phyloP scores from a whole-genome alignment of 2,797 vertebrate genomes.

The Merluccius polli region DNA sequence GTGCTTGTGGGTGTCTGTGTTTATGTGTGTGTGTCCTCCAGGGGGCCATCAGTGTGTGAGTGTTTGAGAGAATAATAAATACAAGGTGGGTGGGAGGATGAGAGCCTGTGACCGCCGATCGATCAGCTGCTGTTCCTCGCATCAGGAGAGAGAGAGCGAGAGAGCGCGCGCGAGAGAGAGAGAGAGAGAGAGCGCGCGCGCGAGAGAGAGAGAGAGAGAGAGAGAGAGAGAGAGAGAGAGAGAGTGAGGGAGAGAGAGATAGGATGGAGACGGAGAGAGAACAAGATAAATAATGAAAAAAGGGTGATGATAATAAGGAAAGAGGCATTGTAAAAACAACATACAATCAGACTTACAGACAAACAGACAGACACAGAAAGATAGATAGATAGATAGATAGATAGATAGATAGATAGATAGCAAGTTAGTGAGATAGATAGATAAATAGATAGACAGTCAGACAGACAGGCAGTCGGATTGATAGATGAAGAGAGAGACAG shows the following conservation, averaged over 20 bases:
- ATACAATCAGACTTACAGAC: not conserved
- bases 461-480: too few relatives aligned
- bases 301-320: slow-evolving; percentile 7
- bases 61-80: slow-evolving; percentile 64
- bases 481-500: too few relatives aligned
- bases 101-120: slow-evolving; percentile 60
- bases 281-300: slow-evolving; percentile 5
- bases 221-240: too few relatives aligned
- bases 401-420: too few relatives aligned
- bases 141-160: slow-evolving; percentile 41
- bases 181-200: too few relatives aligned
- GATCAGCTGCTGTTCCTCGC: slow-evolving; percentile 62
- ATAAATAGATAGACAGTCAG: too few relatives aligned
- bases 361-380: not conserved
- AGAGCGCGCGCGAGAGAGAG: too few relatives aligned
- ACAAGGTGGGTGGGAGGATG: slow-evolving; percentile 42
- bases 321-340: slow-evolving; percentile 2
- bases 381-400: slow-evolving; percentile 11
- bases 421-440: too few relatives aligned
- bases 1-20: slow-evolving; percentile 11
- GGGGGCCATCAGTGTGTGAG: slow-evolving; percentile 50
- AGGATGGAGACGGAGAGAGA: slow-evolving; percentile 6
- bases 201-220: too few relatives aligned
- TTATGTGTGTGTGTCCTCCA: slow-evolving; percentile 33
- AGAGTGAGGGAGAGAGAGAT: slow-evolving; percentile 7